These are phyloP conservation scores for Acleris laterana DNA, from an alignment of 2,888 invertebrate genomes.

Conservation along the genomic window DNA sequence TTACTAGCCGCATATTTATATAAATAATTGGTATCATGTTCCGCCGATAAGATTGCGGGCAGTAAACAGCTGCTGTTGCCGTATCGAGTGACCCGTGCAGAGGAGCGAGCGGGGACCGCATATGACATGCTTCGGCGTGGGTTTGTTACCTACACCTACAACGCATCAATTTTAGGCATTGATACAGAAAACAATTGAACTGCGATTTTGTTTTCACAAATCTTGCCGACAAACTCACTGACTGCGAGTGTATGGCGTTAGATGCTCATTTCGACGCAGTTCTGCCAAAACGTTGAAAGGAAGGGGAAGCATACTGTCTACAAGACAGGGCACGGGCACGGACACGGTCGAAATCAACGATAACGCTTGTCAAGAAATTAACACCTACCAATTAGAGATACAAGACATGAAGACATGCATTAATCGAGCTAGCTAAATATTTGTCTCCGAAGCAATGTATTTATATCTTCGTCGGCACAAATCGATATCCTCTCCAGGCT, in stretches of 20 bases:
- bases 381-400: too few relatives aligned
- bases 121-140: conserved; percentile 28
- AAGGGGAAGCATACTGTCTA: too few relatives aligned
- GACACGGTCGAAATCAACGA: too few relatives aligned
- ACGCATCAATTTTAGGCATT: conserved; percentile 31
- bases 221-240: too few relatives aligned
- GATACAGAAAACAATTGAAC: conserved; percentile 37
- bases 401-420: too few relatives aligned
- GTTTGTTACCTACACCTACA: background rate
- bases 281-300: too few relatives aligned
- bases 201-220: conserved; percentile 2
- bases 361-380: too few relatives aligned
- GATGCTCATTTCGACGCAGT: too few relatives aligned
- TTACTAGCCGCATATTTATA: conserved; percentile 34
- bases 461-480: conserved; percentile 25
- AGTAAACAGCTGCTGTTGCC: conserved; percentile 52
- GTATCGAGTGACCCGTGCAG: conserved; percentile 48
- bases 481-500: conserved; percentile 26
- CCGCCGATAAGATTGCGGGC: conserved; percentile 50
- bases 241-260: too few relatives aligned
- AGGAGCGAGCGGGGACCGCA: conserved; percentile 13
- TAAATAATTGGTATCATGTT: conserved; percentile 43
- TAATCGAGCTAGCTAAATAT: background rate
- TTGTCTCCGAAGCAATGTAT: conserved; percentile 24
- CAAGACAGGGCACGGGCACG: too few relatives aligned